phyloP scores from a whole-genome alignment of 2,797 vertebrate species.

The Fistularia tabacaria region DNA sequence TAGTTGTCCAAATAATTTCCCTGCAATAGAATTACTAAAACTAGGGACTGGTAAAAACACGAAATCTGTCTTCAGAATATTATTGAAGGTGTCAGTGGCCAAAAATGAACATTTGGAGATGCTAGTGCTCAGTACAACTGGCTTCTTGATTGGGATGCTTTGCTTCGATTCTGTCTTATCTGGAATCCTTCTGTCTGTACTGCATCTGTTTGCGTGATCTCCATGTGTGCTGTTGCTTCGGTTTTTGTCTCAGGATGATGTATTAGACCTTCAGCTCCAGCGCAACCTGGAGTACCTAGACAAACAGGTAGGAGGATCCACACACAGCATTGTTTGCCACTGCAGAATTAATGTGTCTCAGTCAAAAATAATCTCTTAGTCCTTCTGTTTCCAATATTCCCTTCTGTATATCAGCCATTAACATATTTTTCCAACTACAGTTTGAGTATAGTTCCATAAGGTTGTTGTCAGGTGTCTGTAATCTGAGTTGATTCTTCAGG shows the following conservation, averaged over 20 bases:
- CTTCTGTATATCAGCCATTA: background rate
- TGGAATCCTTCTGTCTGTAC: constrained; percentile 22
- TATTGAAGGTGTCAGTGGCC: too few relatives aligned
- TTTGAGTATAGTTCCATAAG: background rate
- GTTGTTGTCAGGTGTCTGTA: constrained; percentile 17
- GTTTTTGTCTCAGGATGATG: constrained; percentile 84
- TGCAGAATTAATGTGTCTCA: background rate
- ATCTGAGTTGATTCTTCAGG: constrained; percentile 62
- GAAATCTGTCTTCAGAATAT: too few relatives aligned
- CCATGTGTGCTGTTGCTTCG: constrained; percentile 29
- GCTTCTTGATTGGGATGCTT: constrained; percentile 10
- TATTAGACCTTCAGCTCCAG: constrained; percentile 98
- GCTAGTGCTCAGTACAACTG: too few relatives aligned
- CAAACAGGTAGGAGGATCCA: constrained; percentile 86
- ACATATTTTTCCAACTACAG: background rate
- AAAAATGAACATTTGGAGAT: too few relatives aligned
- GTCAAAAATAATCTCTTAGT: too few relatives aligned
- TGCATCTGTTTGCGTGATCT: constrained; percentile 31
- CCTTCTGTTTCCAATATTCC: background rate
- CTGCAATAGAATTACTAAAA: too few relatives aligned
- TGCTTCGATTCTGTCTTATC: constrained; percentile 27
- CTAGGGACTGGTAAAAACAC: too few relatives aligned
- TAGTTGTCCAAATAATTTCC: too few relatives aligned
- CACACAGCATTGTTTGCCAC: background rate
- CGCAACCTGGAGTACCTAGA: constrained; percentile 98